A percentile compares a stretch with the other conserved stretches of the same genome.
Evolutionary conservation across 2,888 invertebrate species (phyloP).

Genomic region (Capitulum mitella): DNA sequence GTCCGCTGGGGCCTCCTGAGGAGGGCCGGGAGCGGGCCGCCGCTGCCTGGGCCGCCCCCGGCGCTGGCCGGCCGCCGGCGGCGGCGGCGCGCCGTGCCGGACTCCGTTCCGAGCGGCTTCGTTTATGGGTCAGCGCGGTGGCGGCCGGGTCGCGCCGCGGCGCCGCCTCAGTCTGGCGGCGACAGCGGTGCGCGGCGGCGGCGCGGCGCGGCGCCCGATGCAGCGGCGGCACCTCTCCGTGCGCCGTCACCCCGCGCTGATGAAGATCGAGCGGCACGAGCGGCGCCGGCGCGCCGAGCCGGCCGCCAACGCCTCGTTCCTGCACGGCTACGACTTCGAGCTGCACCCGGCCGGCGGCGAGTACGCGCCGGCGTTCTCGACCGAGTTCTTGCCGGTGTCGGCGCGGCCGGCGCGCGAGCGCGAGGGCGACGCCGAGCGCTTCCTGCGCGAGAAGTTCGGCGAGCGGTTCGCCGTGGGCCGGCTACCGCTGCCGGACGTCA

Average conservation of each 20-base stretch:
- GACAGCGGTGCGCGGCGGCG: background rate
- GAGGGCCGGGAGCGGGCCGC: no score
- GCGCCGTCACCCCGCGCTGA: background rate
- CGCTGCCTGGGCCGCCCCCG: no score
- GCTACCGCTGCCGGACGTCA: background rate
- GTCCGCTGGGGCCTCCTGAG: no score
- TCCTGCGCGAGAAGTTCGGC: slow-evolving; percentile 17
- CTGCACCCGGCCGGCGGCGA: background rate
- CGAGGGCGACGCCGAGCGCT: background rate
- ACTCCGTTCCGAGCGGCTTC: background rate
- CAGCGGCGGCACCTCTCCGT: background rate
- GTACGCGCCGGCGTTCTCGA: background rate
- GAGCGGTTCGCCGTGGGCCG: background rate
- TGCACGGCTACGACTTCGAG: slow-evolving; percentile 15
- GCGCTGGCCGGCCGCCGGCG: no score
- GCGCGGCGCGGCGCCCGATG: background rate
- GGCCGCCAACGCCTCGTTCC: slow-evolving; percentile 2
- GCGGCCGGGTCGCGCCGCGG: background rate
- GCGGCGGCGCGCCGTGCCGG: background rate
- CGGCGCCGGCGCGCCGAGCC: background rate
- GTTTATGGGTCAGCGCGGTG: background rate
- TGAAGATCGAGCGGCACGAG: slow-evolving; percentile 4
- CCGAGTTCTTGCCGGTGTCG: background rate
- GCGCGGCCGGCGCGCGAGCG: background rate
- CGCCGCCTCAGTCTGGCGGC: no score